Evolutionary conservation across 2,888 invertebrate genomes (phyloP), one percentile per base, ranked within the genome.

Genomic region (Hypselothyrea guttata): DNA sequence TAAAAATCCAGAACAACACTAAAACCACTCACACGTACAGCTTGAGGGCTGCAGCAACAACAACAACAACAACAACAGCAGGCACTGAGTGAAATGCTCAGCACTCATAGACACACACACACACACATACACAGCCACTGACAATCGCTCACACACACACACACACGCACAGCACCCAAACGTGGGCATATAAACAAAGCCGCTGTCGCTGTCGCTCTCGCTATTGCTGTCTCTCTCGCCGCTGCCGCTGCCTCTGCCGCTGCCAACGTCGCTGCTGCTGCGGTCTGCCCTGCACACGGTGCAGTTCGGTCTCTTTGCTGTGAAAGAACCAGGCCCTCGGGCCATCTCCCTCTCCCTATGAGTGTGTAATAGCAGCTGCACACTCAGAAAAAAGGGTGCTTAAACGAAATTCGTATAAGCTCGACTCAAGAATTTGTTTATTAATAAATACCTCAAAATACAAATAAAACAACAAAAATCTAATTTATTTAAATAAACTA

Each of bases 1-100:
- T 81, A 82, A 79, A 82, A 82, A 82, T 82, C 83, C 81, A 81
- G 81, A 77, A 81, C 83, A 82, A 83, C 81, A 82, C 81, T 74
- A 81, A 78, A 82, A 83, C 83, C 81, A 82, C 81, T 82, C 81
- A 68, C 81, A 75, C 68, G 74, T 75, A 66, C 56, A 63, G 83
- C 81, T 83, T 77, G 75, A 75, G 79, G 81, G 77, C 56, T 45
- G n/a, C 64, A 55, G 38, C 51, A 65, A 47, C 61, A 55, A 52
- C 41, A 52, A 31, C 54, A 52, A 45, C 61, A 65, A 31, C 54
- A 51, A 31, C 57, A 61, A 53, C 40, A 37, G 42, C 54, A 55
- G 52, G 31, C 46, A 7, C 11, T 55, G 47, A 46, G 66, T 44
- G 51, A 61, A 61, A 58, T 16, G 42, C 28, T 38, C 67, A 22